Base-by-base conservation (phyloP, 2,888 invertebrate genomes). In the Ephialtes manifestator region DNA sequence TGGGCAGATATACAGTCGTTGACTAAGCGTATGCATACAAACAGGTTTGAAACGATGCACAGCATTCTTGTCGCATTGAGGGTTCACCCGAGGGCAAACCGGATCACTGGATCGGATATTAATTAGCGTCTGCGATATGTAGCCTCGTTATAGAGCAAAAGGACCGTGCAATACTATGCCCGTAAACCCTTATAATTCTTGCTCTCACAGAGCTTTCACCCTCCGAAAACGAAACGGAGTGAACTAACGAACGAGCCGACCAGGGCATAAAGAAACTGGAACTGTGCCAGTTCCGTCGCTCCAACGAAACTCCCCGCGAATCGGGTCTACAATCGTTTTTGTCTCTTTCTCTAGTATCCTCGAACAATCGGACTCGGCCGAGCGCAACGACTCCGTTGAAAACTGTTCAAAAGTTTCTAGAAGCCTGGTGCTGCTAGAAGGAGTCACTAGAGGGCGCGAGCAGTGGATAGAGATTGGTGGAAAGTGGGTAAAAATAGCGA, bases 81-180 rank as follows among this genome's bases (percentile, higher is more conserved):
- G 31, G 43, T 75, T 83, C 70, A 63, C 51, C 43, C 51, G 24
- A 53, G 53, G 46, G 51, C 79, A 75, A 53, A 58, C 43, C 48
- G 71, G 70, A 83, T 83, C 70, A 83, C 83, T 80, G 72, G 67
- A 87, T 81, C 86, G 74, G 68, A 85, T 89, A 90, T 89, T 90
- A 90, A 90, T 90, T 89, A 89, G 85, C 84, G 86, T 87, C n/a
- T 63, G 65, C 20, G 85, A 87, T 88, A 88, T 83, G 83, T 83
- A 74, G 86, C 74, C 88, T 90, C 85, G 87, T 90, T 89, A 89
- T 72, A 68, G 31, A 53, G 82, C 70, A 87, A 86, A 86, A 82
- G 75, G 75, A 70, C 31, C 71, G 53, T 39, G 46, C 46, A 18
- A 58, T 46, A 60, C 31, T 48, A 46, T 18, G 15, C 28, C 58